Evolutionary conservation across 2,113 vertebrate species (phyloP), one percentile per base, ranked within the genome.

Genomic region (Malurus elegans): DNA sequence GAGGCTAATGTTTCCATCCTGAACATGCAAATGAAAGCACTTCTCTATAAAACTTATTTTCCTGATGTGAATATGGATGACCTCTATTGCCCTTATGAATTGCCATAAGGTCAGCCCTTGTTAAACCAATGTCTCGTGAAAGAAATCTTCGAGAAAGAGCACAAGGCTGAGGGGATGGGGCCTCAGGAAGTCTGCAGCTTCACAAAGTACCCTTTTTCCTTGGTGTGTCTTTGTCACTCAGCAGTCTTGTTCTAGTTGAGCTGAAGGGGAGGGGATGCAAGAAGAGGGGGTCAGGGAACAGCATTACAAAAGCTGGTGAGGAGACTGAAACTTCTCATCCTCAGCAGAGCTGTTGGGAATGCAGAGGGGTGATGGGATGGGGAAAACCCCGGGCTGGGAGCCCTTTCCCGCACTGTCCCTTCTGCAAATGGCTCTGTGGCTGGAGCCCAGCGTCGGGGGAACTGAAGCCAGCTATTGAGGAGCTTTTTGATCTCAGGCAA

Each of bases 381-480:
- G 75, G 60, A 88, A 79, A 69, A 31, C 29, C 24, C 44, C 16
- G 36, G 38, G n/a, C 51, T 2, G 1, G 69, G 54, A 54, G 60
- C 26, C 42, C 50, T 58, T 91, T 57, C 45, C 75, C 0, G 0
- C 9, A 32, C 56, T 12, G 26, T 60, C 42, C 47, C 34, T 69
- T 21, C 86, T 73, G 54, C 0, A 0, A 69, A 54, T 2, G 12
- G 67, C 75, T 86, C 71, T 44, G 47, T 69, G 88, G 50, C 88
- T 79, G 79, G 50, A 90, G 82, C 82, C 86, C 71, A 53, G 79
- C 1, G 0, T 70, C 7, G 3, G 42, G 45, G 85, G 60, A 93
- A 69, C 82, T 32, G 72, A 28, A 80, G 94, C 92, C 94, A 92
- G 67, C 91, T 83, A 92, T 86, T 92, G 83, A 96, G 67, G 51